Base-by-base conservation (phyloP, 2,797 vertebrate species). In the Rhabdophis nuchalis region DNA sequence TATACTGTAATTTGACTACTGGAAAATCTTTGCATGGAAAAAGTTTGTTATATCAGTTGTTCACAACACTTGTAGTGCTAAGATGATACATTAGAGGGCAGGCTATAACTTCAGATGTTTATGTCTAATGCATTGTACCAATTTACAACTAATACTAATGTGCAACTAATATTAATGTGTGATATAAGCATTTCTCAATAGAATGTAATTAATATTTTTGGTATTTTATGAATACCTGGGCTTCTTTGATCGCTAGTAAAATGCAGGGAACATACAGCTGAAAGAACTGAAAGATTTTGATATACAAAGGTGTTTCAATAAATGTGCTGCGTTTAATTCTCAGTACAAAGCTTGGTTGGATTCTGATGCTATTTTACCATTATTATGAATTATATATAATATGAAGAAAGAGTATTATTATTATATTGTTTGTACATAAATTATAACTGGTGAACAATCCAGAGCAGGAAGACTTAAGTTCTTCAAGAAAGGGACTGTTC, bases 81-180 rank as follows among this genome's bases (percentile, higher is more conserved):
- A 16, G 25, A 90, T 93, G 91, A 90, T 87, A 89, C 96, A 92
- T 94, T 96, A 96, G 95, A 94, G 96, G 96, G 96, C 96, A 95
- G 94, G 94, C 61, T 2, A 25, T 92, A 95, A 95, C 95, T 95
- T 93, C n/a, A 95, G n/a, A 64, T 93, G 12, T 11, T 36, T 0
- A 0, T 56, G 20, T 5, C 4, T 89, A 85, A 50, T 72, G 1
- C 9, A 58, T 36, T 1, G 46, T 93, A 36, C 32, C 36, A 46
- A 85, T 29, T 0, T 61, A 13, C 50, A 57, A 72, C 61, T 82
- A 29, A 60, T 90, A n/a, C 68, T 89, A 32, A 0, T 0, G 53
- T 54, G 14, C 41, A 54, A 68, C 52, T 82, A n/a, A 58, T 89
- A 29, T 64, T 89, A 36, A 0, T 0, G 20, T 58, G 56, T 12